Conservation (phyloP, 2,797 vertebrate species). For the Columba guinea region DNA sequence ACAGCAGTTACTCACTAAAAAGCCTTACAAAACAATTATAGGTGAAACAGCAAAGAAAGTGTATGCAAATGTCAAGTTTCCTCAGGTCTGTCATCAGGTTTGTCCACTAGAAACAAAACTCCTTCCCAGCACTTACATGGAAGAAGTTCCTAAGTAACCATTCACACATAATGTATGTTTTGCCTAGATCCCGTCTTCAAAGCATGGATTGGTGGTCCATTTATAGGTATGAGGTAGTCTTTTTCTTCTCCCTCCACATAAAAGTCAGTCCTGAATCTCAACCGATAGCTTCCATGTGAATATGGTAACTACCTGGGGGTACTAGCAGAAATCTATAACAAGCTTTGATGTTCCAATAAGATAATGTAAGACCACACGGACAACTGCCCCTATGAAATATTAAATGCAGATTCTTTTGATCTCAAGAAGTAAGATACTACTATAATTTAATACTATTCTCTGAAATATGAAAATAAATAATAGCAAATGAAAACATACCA, state of each 20-base stretch:
- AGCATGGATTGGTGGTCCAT: not conserved
- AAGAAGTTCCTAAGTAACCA: slow-evolving; percentile 16
- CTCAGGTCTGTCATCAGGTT: not conserved
- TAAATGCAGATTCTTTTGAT: slow-evolving; percentile 55
- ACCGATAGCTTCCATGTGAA: slow-evolving; percentile 54
- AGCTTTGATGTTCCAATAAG: slow-evolving; percentile 52
- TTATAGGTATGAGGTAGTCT: not conserved
- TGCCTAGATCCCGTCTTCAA: not conserved
- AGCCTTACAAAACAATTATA: not conserved
- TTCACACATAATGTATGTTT: not conserved
- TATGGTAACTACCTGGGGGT: not conserved
- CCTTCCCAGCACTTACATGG: not conserved
- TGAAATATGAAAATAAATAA: slow-evolving; percentile 33
- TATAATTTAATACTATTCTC: slow-evolving; percentile 19
- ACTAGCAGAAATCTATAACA: slow-evolving; percentile 25
- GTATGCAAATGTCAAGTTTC: not conserved
- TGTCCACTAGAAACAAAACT: not conserved
- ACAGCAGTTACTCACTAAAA: not conserved
- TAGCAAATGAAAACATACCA: slow-evolving; percentile 36
- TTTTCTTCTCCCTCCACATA: not conserved
- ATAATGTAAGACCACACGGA: slow-evolving; percentile 32
- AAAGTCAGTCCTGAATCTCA: not conserved
- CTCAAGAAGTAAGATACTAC: not conserved
- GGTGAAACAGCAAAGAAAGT: not conserved
- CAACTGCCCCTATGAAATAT: slow-evolving; percentile 24